These are phyloP conservation scores for Steinernema feltiae DNA, from an alignment of 1,140 invertebrate genomes.

Conservation along the genomic window DNA sequence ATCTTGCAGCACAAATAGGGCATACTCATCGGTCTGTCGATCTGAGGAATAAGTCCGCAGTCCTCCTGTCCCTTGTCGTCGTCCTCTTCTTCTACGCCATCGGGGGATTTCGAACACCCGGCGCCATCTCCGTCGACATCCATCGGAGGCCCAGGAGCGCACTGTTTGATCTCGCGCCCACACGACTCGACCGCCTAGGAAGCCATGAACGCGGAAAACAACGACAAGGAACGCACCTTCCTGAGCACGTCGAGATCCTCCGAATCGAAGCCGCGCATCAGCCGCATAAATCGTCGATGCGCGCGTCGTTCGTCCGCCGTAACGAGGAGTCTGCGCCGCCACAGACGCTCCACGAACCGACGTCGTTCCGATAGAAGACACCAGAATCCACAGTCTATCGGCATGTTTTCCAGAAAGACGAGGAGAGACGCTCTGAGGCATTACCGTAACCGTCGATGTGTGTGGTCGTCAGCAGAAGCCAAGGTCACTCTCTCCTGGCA, in stretches of 20 bases:
- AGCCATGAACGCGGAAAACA: neutral
- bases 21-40: constrained; percentile 54
- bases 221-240: constrained; percentile 34
- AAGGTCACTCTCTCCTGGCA: neutral
- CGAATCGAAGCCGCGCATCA: constrained; percentile 56
- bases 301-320: constrained; percentile 54
- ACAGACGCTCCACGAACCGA: constrained; percentile 35
- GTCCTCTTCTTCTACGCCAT: constrained; percentile 28
- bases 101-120: constrained; percentile 23
- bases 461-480: neutral
- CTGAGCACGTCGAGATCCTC: constrained; percentile 55
- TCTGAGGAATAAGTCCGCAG: constrained; percentile 55
- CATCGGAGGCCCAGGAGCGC: constrained; percentile 57
- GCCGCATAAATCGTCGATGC: constrained; percentile 50
- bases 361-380: constrained; percentile 37
- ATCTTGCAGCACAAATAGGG: constrained; percentile 57
- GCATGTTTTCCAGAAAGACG: constrained; percentile 9
- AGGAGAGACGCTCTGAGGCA: neutral
- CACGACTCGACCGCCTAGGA: constrained; percentile 44
- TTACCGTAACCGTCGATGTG: neutral
- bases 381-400: constrained; percentile 39
- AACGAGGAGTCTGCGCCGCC: constrained; percentile 40
- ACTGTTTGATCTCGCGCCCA: constrained; percentile 50
- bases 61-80: constrained; percentile 25
- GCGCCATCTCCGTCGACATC: constrained; percentile 50